Evolutionary conservation across 1,140 invertebrate genomes (phyloP).

Genomic region (Monochamus saltuarius): DNA sequence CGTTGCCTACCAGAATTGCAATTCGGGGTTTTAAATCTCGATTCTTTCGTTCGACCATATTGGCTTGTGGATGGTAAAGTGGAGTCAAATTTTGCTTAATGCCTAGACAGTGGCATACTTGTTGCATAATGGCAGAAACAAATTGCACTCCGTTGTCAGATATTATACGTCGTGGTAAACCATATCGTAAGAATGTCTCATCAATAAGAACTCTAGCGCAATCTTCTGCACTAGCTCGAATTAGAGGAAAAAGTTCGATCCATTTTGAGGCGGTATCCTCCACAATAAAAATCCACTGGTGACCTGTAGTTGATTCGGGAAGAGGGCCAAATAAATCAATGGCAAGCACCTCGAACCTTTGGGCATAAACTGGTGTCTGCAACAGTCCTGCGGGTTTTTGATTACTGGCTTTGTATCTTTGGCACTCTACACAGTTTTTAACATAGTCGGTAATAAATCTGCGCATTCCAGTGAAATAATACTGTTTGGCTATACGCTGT

Average conservation of each 20-base stretch:
- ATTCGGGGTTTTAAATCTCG: conserved; percentile 51
- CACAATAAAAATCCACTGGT: conserved; percentile 35
- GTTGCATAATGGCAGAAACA: conserved; percentile 42
- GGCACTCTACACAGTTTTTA: conserved; percentile 21
- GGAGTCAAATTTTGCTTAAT: conserved; percentile 38
- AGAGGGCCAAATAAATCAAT: conserved; percentile 38
- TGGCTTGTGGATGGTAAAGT: conserved; percentile 50
- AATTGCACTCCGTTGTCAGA: conserved; percentile 50
- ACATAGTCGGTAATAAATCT: conserved; percentile 33
- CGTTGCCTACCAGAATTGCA: conserved; percentile 41
- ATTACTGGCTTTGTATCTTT: conserved; percentile 29
- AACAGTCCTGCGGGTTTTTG: conserved; percentile 29
- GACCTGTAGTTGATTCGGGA: conserved; percentile 11
- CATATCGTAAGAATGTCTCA: conserved; percentile 49
- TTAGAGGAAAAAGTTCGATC: conserved; percentile 31
- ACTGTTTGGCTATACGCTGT: conserved; percentile 29
- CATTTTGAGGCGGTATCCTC: conserved; percentile 33
- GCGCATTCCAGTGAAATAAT: conserved; percentile 44
- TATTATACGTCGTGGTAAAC: conserved; percentile 43
- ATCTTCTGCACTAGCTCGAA: conserved; percentile 39
- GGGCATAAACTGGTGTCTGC: conserved; percentile 18
- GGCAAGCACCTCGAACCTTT: conserved; percentile 31
- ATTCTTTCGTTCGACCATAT: conserved; percentile 53
- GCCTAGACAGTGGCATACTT: conserved; percentile 20
- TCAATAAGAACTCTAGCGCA: conserved; percentile 43